A percentile compares a stretch with the other conserved stretches of the same genome.
These are phyloP conservation scores for Stegostoma tigrinum DNA, from an alignment of 2,113 vertebrate species.

Conservation along the genomic window DNA sequence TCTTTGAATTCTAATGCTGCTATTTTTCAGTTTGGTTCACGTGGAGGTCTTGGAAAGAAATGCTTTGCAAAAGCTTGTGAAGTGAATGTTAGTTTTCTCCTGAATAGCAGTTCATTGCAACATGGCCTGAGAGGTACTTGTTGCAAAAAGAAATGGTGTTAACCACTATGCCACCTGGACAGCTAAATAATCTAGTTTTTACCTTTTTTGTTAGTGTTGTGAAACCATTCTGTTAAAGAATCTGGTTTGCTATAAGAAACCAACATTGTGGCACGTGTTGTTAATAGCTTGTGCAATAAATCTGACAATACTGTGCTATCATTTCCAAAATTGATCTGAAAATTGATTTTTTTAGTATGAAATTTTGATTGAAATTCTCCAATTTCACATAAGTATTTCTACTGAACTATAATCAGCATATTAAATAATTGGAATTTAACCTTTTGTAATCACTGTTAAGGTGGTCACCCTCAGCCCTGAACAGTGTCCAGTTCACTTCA, in stretches of 20 bases:
- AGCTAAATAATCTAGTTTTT: not conserved
- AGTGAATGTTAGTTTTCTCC: not conserved
- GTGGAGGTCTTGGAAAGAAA: not conserved
- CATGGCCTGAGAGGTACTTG: not conserved
- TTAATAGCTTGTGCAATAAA: not conserved
- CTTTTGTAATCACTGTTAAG: not conserved
- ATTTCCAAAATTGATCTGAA: not conserved
- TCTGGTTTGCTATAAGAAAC: not conserved
- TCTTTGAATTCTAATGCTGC: not conserved
- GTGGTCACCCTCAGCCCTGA: too few species aligned
- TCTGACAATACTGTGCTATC: not conserved
- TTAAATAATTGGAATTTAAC: not conserved
- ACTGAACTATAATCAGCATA: not conserved
- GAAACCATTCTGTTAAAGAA: not conserved
- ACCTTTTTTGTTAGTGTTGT: not conserved
- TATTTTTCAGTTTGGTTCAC: not conserved
- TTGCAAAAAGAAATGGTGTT: not conserved
- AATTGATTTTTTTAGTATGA: not conserved
- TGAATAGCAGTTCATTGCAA: not conserved
- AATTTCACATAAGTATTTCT: not conserved
- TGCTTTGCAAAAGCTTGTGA: not conserved
- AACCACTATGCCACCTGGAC: not conserved
- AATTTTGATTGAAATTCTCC: not conserved
- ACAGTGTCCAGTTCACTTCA: too few species aligned
- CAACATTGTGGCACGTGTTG: not conserved